Conservation (phyloP, 2,888 invertebrate species). For the Tanypteryx hageni region DNA sequence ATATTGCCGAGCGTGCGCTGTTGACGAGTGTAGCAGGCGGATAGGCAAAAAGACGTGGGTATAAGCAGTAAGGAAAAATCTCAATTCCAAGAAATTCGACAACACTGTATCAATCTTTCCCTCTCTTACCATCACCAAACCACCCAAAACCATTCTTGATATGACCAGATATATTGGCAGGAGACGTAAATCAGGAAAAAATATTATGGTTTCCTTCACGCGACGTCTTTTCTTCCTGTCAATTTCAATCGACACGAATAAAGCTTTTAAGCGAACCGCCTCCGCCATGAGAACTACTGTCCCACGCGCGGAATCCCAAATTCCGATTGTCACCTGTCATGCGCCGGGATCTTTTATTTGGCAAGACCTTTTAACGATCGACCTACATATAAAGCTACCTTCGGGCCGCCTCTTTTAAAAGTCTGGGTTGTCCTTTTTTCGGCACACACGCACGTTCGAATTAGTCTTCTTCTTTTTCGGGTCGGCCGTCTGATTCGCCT, state of each 20-base stretch:
- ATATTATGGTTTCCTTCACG: not conserved
- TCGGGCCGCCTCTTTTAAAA: not conserved
- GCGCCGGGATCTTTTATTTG: not conserved
- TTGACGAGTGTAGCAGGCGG: too few relatives aligned
- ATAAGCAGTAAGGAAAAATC: too few relatives aligned
- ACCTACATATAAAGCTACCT: slow-evolving; percentile 3
- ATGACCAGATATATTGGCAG: not conserved
- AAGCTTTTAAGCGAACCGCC: slow-evolving; percentile 4
- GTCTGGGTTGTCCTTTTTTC: not conserved
- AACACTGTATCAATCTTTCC: too few relatives aligned
- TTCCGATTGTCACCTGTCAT: not conserved
- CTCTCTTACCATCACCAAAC: too few relatives aligned
- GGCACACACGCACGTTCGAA: not conserved
- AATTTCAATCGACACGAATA: slow-evolving; percentile 8
- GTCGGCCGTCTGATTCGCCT: too few relatives aligned
- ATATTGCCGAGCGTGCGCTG: too few relatives aligned
- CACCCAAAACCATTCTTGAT: not conserved
- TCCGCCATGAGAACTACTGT: not conserved
- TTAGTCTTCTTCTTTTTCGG: too few relatives aligned
- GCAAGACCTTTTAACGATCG: slow-evolving; percentile 24
- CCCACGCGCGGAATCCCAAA: not conserved
- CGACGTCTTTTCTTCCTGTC: not conserved
- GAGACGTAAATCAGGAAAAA: not conserved
- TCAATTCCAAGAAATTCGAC: too few relatives aligned
- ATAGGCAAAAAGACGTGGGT: too few relatives aligned